A percentile compares a stretch with the other conserved stretches of the same genome.
Evolutionary conservation across 2,888 invertebrate species (phyloP).

Genomic region (Xanthorhoe designata): DNA sequence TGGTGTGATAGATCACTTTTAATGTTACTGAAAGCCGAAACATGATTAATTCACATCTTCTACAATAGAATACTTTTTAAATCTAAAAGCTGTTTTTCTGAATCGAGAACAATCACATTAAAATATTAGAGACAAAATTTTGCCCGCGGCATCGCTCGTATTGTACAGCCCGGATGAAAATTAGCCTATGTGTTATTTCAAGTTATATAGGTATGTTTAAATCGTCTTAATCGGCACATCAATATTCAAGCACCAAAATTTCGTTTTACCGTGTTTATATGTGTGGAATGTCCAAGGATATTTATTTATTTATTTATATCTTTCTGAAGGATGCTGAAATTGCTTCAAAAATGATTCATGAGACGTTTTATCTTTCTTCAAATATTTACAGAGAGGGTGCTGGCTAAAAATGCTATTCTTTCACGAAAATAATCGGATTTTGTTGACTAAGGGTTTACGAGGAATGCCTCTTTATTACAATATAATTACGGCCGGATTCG

Average conservation of each 20-base stretch:
- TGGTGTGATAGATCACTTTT: constrained; percentile 2
- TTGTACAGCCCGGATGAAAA: too few relatives aligned
- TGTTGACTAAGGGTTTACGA: neutral
- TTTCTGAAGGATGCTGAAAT: constrained; percentile 29
- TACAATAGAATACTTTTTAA: neutral
- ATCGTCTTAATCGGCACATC: neutral
- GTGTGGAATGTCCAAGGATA: too few relatives aligned
- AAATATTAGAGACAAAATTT: too few relatives aligned
- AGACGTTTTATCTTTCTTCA: constrained; percentile 35
- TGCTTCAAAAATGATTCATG: constrained; percentile 37
- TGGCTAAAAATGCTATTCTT: constrained; percentile 12
- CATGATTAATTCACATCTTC: neutral
- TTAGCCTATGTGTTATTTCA: too few relatives aligned
- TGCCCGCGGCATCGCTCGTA: too few relatives aligned
- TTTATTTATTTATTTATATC: too few relatives aligned
- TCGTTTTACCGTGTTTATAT: constrained; percentile 16
- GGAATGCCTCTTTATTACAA: too few relatives aligned
- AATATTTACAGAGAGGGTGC: constrained; percentile 37
- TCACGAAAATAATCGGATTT: neutral
- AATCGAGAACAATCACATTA: too few relatives aligned
- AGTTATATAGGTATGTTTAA: too few relatives aligned
- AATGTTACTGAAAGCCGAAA: neutral
- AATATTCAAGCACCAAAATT: constrained; percentile 8
- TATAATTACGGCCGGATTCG: neutral
- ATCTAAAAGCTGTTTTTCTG: neutral